Conservation (phyloP, 2,888 invertebrate genomes). For the Ennomos quercinarius region DNA sequence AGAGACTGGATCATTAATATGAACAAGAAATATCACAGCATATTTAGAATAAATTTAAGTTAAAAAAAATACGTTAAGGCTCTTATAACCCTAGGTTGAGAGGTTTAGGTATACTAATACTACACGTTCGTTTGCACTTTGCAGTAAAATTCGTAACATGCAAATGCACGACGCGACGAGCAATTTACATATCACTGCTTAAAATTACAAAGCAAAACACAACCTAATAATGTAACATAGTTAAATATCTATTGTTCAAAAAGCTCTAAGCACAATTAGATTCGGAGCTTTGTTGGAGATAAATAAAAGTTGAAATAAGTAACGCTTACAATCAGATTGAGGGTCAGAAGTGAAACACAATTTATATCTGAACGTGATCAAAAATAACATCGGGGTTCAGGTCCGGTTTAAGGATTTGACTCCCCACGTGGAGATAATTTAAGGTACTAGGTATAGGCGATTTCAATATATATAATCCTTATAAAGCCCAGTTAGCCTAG, state of each 20-base stretch:
- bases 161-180: constrained; percentile 24
- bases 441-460: no score
- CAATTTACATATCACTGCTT: constrained; percentile 28
- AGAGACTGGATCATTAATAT: no score
- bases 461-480: no score
- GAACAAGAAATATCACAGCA: no score
- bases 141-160: constrained; percentile 24
- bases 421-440: no score
- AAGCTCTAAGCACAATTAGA: constrained; percentile 10
- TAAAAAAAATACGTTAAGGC: neutral
- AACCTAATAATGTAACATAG: constrained; percentile 18
- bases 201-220: constrained; percentile 19
- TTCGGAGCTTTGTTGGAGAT: constrained; percentile 14
- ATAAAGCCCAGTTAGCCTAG: no score
- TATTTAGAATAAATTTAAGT: no score
- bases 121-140: constrained; percentile 13
- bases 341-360: constrained; percentile 54
- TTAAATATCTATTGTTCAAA: constrained; percentile 17
- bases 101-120: constrained; percentile 3
- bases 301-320: constrained; percentile 26
- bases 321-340: constrained; percentile 43
- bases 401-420: constrained; percentile 3
- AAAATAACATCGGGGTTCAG: constrained; percentile 47
- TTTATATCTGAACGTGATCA: constrained; percentile 60
- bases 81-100: neutral